These are phyloP conservation scores for Lepisosteus oculatus DNA, from an alignment of 2,113 vertebrate genomes.

Conservation along the genomic window DNA sequence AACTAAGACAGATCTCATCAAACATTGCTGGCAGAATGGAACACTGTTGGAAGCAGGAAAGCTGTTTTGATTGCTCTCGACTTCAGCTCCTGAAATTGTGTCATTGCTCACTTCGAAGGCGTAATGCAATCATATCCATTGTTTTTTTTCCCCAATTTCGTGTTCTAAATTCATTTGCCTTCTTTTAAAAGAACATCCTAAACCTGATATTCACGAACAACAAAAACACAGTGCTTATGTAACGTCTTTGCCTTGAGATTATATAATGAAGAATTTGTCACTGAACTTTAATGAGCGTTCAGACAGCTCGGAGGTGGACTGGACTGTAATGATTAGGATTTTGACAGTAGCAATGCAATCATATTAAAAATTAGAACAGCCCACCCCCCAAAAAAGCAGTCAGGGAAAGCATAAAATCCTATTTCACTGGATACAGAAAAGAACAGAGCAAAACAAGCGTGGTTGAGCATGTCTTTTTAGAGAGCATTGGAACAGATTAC, in stretches of 20 bases:
- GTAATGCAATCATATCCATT: not conserved
- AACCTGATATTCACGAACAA: not conserved
- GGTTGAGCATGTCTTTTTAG: slow-evolving; percentile 1
- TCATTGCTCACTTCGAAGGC: not conserved
- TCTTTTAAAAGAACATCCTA: not conserved
- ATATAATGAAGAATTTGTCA: not conserved
- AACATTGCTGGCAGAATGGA: not conserved
- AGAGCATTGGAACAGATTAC: slow-evolving; percentile 30
- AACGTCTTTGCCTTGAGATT: slow-evolving; percentile 4
- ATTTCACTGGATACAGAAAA: too few relatives aligned
- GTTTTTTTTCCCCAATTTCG: not conserved
- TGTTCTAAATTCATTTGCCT: not conserved
- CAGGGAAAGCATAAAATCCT: too few relatives aligned
- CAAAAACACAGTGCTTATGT: slow-evolving; percentile 13
- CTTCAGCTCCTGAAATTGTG: not conserved
- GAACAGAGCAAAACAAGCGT: slow-evolving; percentile 15
- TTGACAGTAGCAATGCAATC: not conserved
- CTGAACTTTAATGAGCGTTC: slow-evolving; percentile 4
- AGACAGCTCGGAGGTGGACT: not conserved
- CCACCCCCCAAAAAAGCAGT: too few relatives aligned
- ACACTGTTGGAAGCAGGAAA: not conserved
- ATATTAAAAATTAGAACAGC: too few relatives aligned
- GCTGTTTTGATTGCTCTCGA: not conserved
- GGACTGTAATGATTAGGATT: not conserved
- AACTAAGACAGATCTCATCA: not conserved